These are phyloP conservation scores for Prunella himalayana DNA, from an alignment of 2,113 vertebrate species.

Conservation along the genomic window DNA sequence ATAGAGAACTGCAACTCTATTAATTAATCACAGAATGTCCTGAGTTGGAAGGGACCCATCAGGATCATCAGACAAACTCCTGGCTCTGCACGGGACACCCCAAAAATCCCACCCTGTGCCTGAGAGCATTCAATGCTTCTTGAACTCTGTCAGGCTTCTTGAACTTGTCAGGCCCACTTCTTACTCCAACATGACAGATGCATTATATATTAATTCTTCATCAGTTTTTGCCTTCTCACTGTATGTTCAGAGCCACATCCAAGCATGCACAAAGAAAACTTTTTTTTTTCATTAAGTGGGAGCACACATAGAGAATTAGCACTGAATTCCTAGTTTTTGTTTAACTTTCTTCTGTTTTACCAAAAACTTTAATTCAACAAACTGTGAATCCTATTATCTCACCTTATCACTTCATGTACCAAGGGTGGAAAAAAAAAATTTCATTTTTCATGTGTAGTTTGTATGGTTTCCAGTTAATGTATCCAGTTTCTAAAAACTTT, in stretches of 20 bases:
- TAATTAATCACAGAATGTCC: not conserved
- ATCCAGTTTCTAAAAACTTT: not conserved
- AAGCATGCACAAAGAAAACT: not conserved
- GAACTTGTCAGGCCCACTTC: too few relatives aligned
- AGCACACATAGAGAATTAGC: not conserved
- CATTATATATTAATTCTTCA: not conserved
- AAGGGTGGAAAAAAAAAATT: not conserved
- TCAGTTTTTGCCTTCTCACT: not conserved
- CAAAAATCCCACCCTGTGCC: not conserved
- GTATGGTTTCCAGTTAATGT: not conserved
- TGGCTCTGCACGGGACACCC: not conserved
- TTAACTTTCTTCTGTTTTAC: not conserved
- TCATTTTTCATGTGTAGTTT: not conserved
- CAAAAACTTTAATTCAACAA: not conserved
- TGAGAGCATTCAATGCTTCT: not conserved
- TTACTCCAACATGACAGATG: not conserved
- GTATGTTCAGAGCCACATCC: not conserved
- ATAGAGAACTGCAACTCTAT: not conserved
- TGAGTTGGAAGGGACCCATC: accelerated
- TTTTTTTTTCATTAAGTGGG: not conserved
- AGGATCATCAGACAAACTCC: not conserved
- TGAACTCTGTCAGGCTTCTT: not conserved
- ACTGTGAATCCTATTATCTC: not conserved
- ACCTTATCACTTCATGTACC: not conserved
- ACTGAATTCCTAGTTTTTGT: not conserved